Percentiles rank a stretch among this genome's conserved stretches.
phyloP scores from a whole-genome alignment of 2,113 vertebrate species.

The Scolopax mira region DNA sequence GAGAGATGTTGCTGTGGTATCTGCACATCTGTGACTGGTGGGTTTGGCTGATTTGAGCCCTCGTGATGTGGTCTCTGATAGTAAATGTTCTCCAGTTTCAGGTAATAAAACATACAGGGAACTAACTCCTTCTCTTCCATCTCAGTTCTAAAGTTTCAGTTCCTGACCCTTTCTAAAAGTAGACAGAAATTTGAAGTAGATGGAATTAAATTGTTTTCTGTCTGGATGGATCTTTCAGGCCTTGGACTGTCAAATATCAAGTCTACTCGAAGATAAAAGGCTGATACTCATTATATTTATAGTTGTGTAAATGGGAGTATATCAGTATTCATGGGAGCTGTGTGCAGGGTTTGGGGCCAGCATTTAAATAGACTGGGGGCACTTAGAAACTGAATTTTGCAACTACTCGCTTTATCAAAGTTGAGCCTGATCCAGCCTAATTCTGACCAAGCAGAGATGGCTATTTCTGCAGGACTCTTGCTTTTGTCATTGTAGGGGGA shows the following conservation, averaged over 20 bases:
- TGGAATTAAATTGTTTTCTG: background rate
- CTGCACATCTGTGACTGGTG: background rate
- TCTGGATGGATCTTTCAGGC: background rate
- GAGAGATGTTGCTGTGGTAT: background rate
- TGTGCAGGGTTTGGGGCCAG: background rate
- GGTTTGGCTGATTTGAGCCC: background rate
- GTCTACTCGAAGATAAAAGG: background rate
- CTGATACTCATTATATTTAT: background rate
- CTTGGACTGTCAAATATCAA: background rate
- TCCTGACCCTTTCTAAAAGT: background rate
- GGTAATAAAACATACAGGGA: background rate
- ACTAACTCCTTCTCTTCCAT: background rate
- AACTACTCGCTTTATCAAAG: background rate
- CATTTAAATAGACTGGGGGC: background rate
- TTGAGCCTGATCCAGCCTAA: background rate
- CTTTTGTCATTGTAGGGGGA: accelerated
- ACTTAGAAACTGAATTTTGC: background rate
- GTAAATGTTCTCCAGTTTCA: background rate
- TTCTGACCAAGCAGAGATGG: background rate
- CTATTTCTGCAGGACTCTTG: background rate
- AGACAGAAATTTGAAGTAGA: background rate
- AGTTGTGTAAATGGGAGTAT: background rate
- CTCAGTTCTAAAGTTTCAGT: background rate
- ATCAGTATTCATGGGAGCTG: background rate
- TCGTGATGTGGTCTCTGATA: background rate